phyloP scores from a whole-genome alignment of 2,888 invertebrate genomes.

The Oscheius sp. region DNA sequence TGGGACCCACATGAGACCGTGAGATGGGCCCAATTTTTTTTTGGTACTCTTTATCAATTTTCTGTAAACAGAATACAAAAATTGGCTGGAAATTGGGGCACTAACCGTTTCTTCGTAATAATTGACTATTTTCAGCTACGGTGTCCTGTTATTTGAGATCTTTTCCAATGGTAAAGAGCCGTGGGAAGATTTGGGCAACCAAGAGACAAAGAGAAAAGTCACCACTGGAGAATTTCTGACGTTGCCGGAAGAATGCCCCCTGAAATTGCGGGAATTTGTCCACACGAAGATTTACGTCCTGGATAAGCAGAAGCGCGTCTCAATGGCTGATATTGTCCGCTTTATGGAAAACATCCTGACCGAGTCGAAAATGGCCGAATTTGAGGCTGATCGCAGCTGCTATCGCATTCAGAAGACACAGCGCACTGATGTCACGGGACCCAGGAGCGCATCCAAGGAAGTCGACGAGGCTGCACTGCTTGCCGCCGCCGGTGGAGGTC shows the following conservation, averaged over 20 bases:
- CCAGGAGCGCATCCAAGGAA: too few relatives aligned
- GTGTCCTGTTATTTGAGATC: slow-evolving; percentile 50
- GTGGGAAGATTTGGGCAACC: slow-evolving; percentile 43
- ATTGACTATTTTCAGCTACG: slow-evolving; percentile 38
- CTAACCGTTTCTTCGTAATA: not conserved
- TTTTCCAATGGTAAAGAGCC: slow-evolving; percentile 50
- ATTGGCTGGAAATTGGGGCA: too few relatives aligned
- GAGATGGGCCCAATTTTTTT: too few relatives aligned
- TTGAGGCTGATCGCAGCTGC: not conserved
- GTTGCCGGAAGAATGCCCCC: slow-evolving; percentile 43
- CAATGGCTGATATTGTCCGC: slow-evolving; percentile 39
- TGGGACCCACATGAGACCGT: too few relatives aligned
- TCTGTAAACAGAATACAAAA: too few relatives aligned
- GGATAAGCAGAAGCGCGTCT: slow-evolving; percentile 43
- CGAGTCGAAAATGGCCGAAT: slow-evolving; percentile 10
- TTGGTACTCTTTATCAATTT: too few relatives aligned
- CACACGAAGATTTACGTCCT: slow-evolving; percentile 46
- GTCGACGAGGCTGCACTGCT: too few relatives aligned
- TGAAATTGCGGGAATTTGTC: slow-evolving; percentile 46
- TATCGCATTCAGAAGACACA: not conserved
- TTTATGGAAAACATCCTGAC: slow-evolving; percentile 10
- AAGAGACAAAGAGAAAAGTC: slow-evolving; percentile 39
- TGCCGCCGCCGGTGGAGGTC: too few relatives aligned
- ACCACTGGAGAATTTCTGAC: slow-evolving; percentile 39
- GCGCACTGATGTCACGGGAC: too few relatives aligned